Evolutionary conservation across 2,888 invertebrate genomes (phyloP).

Genomic region (Pammene aurita): DNA sequence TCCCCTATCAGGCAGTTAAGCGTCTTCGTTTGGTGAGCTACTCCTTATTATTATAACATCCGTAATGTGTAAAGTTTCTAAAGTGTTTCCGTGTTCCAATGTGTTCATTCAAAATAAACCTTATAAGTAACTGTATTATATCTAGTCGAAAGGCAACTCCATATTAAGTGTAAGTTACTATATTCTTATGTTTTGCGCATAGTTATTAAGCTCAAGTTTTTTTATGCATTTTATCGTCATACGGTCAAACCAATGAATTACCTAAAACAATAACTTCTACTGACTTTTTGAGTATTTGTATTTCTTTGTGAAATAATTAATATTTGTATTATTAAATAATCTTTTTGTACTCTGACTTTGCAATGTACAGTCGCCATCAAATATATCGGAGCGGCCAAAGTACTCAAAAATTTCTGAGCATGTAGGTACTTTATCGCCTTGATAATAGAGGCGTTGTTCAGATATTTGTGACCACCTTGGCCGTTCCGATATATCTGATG

Average conservation of each 20-base stretch:
- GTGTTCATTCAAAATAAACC: slow-evolving; percentile 32
- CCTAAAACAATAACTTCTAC: slow-evolving; percentile 38
- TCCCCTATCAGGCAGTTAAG: no score
- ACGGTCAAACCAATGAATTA: slow-evolving; percentile 44
- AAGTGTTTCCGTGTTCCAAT: slow-evolving; percentile 1
- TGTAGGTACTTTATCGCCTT: no score
- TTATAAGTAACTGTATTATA: slow-evolving; percentile 41
- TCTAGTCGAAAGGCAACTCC: slow-evolving; percentile 59
- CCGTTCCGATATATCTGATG: no score
- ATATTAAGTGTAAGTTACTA: slow-evolving; percentile 44
- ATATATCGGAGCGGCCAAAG: no score
- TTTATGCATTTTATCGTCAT: slow-evolving; percentile 42
- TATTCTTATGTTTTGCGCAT: slow-evolving; percentile 30
- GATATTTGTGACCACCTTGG: no score
- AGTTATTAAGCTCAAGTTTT: slow-evolving; percentile 39
- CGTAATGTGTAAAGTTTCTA: neutral
- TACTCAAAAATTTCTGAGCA: no score
- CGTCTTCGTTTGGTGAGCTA: no score
- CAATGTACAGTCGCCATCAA: no score
- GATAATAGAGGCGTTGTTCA: no score
- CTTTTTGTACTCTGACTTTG: slow-evolving; percentile 15
- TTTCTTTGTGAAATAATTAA: slow-evolving; percentile 48
- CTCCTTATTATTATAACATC: neutral
- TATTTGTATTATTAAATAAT: slow-evolving; percentile 46
- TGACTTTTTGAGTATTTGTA: slow-evolving; percentile 33